Conservation (phyloP, 2,113 vertebrate genomes). For the Phalacrocorax pelagicus region DNA sequence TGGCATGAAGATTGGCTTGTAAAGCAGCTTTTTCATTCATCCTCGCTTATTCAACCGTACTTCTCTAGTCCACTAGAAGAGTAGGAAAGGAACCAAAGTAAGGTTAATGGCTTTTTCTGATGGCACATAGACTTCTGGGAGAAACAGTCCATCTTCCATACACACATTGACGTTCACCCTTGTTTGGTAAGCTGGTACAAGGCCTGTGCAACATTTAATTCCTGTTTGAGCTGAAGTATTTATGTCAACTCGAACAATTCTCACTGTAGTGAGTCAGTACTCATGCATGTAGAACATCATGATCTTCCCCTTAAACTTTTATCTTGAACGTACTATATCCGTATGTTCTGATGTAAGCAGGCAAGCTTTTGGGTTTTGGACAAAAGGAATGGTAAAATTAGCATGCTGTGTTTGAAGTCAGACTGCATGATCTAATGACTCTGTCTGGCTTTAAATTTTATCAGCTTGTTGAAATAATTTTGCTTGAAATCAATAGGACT, state of each 20-base stretch:
- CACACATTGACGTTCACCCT: neutral
- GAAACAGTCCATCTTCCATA: neutral
- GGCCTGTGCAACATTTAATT: neutral
- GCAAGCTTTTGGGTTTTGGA: neutral
- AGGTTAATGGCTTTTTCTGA: constrained; percentile 24
- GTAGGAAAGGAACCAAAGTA: neutral
- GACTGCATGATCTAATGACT: constrained; percentile 8
- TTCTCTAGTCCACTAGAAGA: neutral
- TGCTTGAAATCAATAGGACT: constrained; percentile 7
- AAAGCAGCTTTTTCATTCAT: neutral
- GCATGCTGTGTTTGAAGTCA: neutral
- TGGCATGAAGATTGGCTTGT: neutral
- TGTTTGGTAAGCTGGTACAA: neutral
- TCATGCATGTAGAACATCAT: neutral
- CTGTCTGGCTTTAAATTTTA: constrained; percentile 38
- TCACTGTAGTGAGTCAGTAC: neutral
- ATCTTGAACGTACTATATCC: neutral
- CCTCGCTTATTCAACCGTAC: neutral
- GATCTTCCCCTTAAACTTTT: neutral
- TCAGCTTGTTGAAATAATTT: constrained; percentile 27
- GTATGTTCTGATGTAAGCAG: neutral
- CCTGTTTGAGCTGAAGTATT: neutral
- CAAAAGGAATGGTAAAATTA: neutral
- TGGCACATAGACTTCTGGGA: neutral
- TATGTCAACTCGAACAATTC: neutral